Evolutionary conservation across 2,797 vertebrate species (phyloP).

Genomic region (Brotula barbata): DNA sequence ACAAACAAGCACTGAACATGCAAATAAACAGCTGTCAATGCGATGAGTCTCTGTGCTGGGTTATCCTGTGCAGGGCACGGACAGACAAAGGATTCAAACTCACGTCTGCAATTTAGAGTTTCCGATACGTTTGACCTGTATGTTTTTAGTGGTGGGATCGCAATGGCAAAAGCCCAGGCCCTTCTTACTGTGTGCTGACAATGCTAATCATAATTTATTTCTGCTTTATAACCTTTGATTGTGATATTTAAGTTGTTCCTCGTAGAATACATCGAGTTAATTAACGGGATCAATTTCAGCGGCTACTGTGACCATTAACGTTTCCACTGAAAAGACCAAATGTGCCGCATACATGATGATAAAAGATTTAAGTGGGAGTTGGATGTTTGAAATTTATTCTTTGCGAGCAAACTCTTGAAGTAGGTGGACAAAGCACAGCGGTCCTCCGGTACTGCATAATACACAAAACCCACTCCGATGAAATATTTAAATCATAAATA

Average conservation of each 20-base stretch:
- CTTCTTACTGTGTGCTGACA: too few species aligned
- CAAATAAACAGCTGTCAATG: neutral
- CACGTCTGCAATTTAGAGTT: too few species aligned
- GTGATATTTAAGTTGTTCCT: neutral
- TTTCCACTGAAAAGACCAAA: too few species aligned
- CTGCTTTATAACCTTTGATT: neutral
- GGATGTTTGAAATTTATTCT: slow-evolving; percentile 36
- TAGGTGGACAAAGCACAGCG: slow-evolving; percentile 25
- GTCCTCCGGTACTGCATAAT: slow-evolving; percentile 47
- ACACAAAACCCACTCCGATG: slow-evolving; percentile 46
- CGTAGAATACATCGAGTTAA: neutral
- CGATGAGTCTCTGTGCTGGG: neutral
- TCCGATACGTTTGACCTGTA: too few species aligned
- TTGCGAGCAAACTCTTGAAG: slow-evolving; percentile 37
- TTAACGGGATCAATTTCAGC: slow-evolving; percentile 24
- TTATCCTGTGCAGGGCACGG: too few species aligned
- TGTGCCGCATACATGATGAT: slow-evolving; percentile 18
- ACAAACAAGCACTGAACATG: neutral
- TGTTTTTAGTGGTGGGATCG: too few species aligned
- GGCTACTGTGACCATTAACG: too few species aligned
- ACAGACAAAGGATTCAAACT: too few species aligned
- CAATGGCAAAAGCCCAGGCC: too few species aligned
- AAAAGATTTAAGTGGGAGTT: slow-evolving; percentile 47
- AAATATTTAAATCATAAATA: slow-evolving; percentile 68
- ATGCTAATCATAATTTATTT: too few species aligned